These are phyloP conservation scores for Zootermopsis nevadensis DNA, from an alignment of 2,888 invertebrate species.

Conservation along the genomic window DNA sequence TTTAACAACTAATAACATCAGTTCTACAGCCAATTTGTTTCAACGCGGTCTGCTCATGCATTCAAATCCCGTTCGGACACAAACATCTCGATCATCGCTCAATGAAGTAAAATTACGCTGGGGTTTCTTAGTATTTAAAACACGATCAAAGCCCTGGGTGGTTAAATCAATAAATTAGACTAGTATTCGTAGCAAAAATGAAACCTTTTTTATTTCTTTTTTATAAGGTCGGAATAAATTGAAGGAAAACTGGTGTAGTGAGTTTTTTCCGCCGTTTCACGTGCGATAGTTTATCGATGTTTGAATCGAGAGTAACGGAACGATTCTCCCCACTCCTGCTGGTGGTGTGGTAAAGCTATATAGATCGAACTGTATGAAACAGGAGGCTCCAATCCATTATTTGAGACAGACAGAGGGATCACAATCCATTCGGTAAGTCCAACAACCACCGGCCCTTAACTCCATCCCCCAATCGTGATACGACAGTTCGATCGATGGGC, in stretches of 20 bases:
- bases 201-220: background rate
- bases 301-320: no score
- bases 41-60: background rate
- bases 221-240: background rate
- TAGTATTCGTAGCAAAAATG: background rate
- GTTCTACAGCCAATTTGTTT: background rate
- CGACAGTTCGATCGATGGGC: constrained; percentile 24
- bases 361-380: constrained; percentile 1
- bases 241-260: background rate
- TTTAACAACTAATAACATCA: background rate
- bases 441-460: constrained; percentile 39
- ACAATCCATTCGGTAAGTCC: constrained; percentile 44
- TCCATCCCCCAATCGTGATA: constrained; percentile 21
- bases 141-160: background rate
- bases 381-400: constrained; percentile 28
- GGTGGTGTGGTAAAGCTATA: background rate
- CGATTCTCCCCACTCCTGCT: no score
- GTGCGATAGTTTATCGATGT: no score
- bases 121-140: constrained; percentile 7
- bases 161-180: constrained; percentile 14
- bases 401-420: constrained; percentile 34
- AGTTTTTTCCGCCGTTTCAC: background rate
- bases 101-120: background rate
- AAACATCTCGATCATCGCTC: background rate
- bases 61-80: background rate